phyloP scores from a whole-genome alignment of 2,888 invertebrate genomes.

The Odontothrips loti region DNA sequence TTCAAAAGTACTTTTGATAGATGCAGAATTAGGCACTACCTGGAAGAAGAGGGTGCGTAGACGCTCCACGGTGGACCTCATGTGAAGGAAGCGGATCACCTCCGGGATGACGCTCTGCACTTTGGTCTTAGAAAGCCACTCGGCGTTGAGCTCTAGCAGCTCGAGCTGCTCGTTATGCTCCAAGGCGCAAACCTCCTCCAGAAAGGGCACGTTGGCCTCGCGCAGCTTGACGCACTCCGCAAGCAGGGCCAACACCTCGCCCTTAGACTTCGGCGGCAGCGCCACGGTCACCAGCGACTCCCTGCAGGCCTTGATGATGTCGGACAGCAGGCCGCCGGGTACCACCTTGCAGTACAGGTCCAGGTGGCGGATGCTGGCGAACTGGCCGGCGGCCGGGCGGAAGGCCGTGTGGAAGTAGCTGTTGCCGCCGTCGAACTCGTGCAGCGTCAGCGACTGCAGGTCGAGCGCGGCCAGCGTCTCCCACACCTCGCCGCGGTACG shows the following conservation, averaged over 20 bases:
- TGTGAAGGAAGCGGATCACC: not conserved
- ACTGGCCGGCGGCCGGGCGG: not conserved
- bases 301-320: not conserved
- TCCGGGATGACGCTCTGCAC: not conserved
- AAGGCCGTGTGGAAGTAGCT: slow-evolving; percentile 3
- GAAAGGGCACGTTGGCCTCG: slow-evolving; percentile 21
- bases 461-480: not conserved
- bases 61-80: not conserved
- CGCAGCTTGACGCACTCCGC: not conserved
- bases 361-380: not conserved
- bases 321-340: not conserved
- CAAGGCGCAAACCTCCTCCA: not conserved
- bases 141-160: not conserved
- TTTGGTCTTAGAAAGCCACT: not conserved
- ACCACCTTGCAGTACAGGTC: slow-evolving; percentile 22
- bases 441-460: slow-evolving; percentile 2
- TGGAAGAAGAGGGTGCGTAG: slow-evolving; percentile 16
- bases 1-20: too few relatives aligned
- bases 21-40: not conserved
- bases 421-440: slow-evolving; percentile 18
- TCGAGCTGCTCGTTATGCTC: not conserved
- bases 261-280: slow-evolving; percentile 1
- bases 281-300: not conserved
- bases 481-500: not conserved
- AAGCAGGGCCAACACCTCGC: not conserved